Evolutionary conservation across 2,797 vertebrate species (phyloP), one percentile per base, ranked within the genome.

Genomic region (Heterohyrax brucei): DNA sequence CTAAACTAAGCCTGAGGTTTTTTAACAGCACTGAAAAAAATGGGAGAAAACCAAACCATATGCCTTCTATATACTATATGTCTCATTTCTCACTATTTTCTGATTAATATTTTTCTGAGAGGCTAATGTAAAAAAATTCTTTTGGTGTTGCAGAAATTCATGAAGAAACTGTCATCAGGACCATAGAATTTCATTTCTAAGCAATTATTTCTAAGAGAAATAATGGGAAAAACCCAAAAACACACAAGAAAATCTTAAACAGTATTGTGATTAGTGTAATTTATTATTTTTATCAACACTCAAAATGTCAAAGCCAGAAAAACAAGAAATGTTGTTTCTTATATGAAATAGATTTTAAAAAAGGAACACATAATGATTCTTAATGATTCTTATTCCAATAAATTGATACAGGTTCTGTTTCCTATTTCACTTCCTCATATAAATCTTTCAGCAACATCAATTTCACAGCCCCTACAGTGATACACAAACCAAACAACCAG

Each of bases 151-250:
- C 19, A 97, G 66, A 96, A 72, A 89, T 66, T 16, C 44, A 87
- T 10, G 26, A 89, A 50, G 21, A 95, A 94, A 91, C 7, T 39
- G 22, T 62, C 33, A 89, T 86, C 6, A 81, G 30, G 76, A 56
- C 83, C 50, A 90, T 93, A 79, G 26, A 78, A 92, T 76, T 78
- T 81, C 87, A 94, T 86, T 95, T 94, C 80, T 76, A 89, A 48
- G n/a, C 61, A 94, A 96, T 68, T 62, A 92, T 94, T 93, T 95
- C 81, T 84, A 10, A 53, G 53, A 26, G 39, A 59, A 39, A 39
- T 10, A 62, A 18, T 39, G 39, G 39, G 39, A 44, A 62, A 24
- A 78, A 39, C 39, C 39, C 39, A 39, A 83, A 21, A 12, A 87
- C 28, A 90, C 10, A 86, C 21, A 85, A 13, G 22, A 95, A 97